Base-by-base conservation (phyloP, 2,888 invertebrate genomes). In the Calephelis perditalis region DNA sequence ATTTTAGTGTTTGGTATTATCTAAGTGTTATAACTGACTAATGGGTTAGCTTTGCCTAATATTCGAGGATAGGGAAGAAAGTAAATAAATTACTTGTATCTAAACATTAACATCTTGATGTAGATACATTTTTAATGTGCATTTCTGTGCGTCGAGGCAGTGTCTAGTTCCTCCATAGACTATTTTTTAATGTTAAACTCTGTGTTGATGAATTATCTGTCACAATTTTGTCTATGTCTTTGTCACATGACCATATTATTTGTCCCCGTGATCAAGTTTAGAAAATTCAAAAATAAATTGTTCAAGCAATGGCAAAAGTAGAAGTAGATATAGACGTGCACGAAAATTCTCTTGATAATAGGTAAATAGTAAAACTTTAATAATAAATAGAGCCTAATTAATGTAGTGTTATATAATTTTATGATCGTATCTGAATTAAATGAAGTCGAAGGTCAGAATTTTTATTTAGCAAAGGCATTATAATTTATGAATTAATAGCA, bases 251-350 rank as follows among this genome's bases (percentile, higher is more conserved):
- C 93, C 93, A 86, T 1, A 40, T 86, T 91, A 91, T 84, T 93
- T 93, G 93, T 93, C 92, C 94, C 93, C 93, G 93, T 94, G 94
- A 94, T 92, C 93, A 93, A 91, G 88, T 92, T 84, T 91, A 88
- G 90, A 85, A 92, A 92, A 92, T 92, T 92, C 92, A 92, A 92
- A 92, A 92, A 91, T 91, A 91, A 89, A 90, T 60, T 56, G 52
- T 86, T 81, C 81, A 80, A 81, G 84, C 82, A 86, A 88, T 89
- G 88, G 81, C 85, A 67, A 85, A 89, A 86, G 82, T 85, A 67
- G 77, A 82, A 79, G 91, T 92, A 88, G 92, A 93, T 78, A 84
- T 92, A 89, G 93, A 92, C 80, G 85, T 92, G 72, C 84, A 92
- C 75, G 93, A 93, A 76, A 86, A 86, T 81, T 92, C 92, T 63